phyloP scores from a whole-genome alignment of 2,888 invertebrate genomes.

The Galerucella pusilla region DNA sequence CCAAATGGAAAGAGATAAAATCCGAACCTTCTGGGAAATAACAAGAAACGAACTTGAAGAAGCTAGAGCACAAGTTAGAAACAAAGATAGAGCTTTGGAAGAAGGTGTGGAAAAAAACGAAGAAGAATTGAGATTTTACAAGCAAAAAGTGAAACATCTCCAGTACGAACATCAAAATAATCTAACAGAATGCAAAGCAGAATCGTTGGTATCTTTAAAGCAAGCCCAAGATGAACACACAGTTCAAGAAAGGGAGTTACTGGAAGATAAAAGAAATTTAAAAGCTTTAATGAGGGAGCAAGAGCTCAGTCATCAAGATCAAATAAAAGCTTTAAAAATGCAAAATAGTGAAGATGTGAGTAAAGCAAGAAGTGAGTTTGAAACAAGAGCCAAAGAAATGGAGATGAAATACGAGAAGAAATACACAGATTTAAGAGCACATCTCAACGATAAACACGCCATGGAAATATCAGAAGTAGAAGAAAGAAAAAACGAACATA shows the following conservation, averaged over 20 bases:
- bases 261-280: constrained; percentile 78
- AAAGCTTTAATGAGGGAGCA: constrained; percentile 77
- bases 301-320: constrained; percentile 77
- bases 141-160: constrained; percentile 93
- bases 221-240: constrained; percentile 85
- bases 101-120: constrained; percentile 89
- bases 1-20: constrained; percentile 93
- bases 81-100: constrained; percentile 89
- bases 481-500: constrained; percentile 90
- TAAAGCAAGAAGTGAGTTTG: constrained; percentile 72
- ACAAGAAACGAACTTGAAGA: constrained; percentile 90
- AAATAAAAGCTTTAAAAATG: constrained; percentile 77
- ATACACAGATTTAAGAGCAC: constrained; percentile 76
- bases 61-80: constrained; percentile 76
- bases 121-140: constrained; percentile 86
- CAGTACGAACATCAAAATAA: constrained; percentile 92
- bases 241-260: constrained; percentile 79
- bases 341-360: constrained; percentile 67
- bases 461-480: constrained; percentile 91
- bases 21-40: constrained; percentile 96
- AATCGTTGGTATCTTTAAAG: constrained; percentile 84
- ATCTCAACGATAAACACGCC: constrained; percentile 76
- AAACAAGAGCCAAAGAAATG: constrained; percentile 75
- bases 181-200: constrained; percentile 85
- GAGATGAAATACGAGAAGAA: constrained; percentile 81